Base-by-base conservation (phyloP, 2,888 invertebrate species). In the Carpatolechia fugitivella region DNA sequence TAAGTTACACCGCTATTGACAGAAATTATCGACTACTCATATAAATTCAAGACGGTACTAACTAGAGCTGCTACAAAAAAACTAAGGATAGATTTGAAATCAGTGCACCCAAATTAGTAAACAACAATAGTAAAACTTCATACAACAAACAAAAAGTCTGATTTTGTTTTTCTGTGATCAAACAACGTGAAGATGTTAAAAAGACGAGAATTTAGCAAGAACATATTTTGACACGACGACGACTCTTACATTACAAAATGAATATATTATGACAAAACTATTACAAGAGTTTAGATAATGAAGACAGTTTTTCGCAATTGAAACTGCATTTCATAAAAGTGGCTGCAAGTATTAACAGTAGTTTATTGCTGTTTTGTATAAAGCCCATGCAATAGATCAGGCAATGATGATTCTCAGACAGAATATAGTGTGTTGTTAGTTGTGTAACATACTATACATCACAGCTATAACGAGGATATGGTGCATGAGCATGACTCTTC, bases 181-280 rank as follows among this genome's bases (percentile, higher is more conserved):
- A n/a, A 50, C 47, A 49, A 55, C 60, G 59, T 57, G 56, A 53
- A 56, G 53, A 52, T 53, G 48, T 57, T 53, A 35, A 54, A 31
- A 49, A 54, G 40, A 59, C 52, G 36, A 52, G 52, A 64, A 65
- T 68, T 66, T 74, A 66, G 66, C 64, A 74, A 70, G n/a, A n/a
- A n/a, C n/a, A 63, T 65, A 62, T 69, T 63, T 60, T 67, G 61
- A 61, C 63, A 63, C 65, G 57, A 63, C 62, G 62, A 63, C 62
- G 61, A 64, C 59, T 66, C n/a, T 56, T 18, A 31, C 48, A 52
- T 72, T 70, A 63, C 66, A 64, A 70, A 70, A 73, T 63, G 55
- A 52, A 65, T 62, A 68, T 65, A 62, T 72, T 70, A 67, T 68
- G 50, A 47, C 50, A 70, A 74, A 72, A 72, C 54, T 38, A 58